These are phyloP conservation scores for Pangasius sanitwongsei DNA, from an alignment of 2,797 vertebrate species.

Conservation along the genomic window DNA sequence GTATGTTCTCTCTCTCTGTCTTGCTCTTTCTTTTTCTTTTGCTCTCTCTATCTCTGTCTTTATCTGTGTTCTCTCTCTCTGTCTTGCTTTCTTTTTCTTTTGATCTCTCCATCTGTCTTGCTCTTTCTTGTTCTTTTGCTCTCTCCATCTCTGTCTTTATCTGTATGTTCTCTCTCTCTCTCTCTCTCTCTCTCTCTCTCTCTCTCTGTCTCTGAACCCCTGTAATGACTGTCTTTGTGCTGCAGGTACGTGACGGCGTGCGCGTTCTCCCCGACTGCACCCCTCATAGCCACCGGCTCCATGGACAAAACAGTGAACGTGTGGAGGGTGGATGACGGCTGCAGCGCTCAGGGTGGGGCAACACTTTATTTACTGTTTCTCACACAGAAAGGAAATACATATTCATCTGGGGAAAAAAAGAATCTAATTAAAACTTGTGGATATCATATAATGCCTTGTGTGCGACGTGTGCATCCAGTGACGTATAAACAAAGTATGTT, in stretches of 20 bases:
- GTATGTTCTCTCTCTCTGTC: background rate
- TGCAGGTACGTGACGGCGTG: constrained; percentile 93
- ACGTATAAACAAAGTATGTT: background rate
- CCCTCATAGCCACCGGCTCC: constrained; percentile 90
- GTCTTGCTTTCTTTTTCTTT: background rate
- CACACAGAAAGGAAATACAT: background rate
- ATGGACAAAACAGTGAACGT: constrained; percentile 96
- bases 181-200: background rate
- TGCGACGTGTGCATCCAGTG: background rate
- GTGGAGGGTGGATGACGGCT: constrained; percentile 83
- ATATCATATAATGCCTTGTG: background rate
- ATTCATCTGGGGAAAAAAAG: background rate
- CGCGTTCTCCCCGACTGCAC: constrained; percentile 81
- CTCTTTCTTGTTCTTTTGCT: background rate
- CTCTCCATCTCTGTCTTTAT: background rate
- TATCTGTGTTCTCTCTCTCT: background rate
- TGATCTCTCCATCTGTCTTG: background rate
- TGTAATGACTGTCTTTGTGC: constrained; percentile 28
- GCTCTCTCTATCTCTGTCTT: background rate
- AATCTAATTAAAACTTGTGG: background rate
- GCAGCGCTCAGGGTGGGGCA: constrained; percentile 64
- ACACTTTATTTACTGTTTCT: background rate
- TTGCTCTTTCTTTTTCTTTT: background rate
- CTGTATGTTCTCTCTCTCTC: background rate
- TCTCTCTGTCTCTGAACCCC: background rate